phyloP scores from a whole-genome alignment of 2,888 invertebrate genomes.

The Myopa tessellatipennis region DNA sequence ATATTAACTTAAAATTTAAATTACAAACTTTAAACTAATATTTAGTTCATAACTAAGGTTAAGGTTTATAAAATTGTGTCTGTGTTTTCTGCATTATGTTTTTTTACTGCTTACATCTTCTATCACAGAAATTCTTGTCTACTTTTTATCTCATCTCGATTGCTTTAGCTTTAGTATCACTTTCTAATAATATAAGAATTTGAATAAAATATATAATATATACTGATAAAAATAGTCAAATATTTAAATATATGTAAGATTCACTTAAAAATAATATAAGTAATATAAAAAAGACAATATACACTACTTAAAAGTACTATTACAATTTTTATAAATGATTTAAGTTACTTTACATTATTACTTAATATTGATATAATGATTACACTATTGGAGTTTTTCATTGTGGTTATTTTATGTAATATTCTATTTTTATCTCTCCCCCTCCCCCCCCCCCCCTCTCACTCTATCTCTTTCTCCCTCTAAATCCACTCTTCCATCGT shows the following conservation, averaged over 20 bases:
- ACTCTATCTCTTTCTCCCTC: too few relatives aligned
- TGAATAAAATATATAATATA: background rate
- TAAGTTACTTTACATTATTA: too few relatives aligned
- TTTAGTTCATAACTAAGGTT: background rate
- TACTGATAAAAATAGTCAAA: too few relatives aligned
- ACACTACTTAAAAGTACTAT: background rate
- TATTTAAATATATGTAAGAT: too few relatives aligned
- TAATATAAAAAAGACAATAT: background rate
- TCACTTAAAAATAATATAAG: too few relatives aligned
- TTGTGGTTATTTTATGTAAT: too few relatives aligned
- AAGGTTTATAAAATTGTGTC: background rate
- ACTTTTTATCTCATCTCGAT: background rate
- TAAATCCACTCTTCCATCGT: too few relatives aligned
- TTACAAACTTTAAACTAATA: background rate
- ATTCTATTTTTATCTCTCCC: too few relatives aligned
- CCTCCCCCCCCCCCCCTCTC: too few relatives aligned
- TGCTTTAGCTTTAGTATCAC: background rate
- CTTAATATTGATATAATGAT: too few relatives aligned
- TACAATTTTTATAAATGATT: too few relatives aligned
- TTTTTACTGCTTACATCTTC: background rate
- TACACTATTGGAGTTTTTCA: too few relatives aligned
- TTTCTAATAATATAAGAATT: background rate
- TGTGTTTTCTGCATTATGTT: background rate
- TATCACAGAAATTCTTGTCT: conserved; percentile 12
- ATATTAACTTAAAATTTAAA: background rate